Percentiles rank a stretch among this genome's conserved stretches.
phyloP scores from a whole-genome alignment of 2,888 invertebrate genomes.

The Melanargia galathea region DNA sequence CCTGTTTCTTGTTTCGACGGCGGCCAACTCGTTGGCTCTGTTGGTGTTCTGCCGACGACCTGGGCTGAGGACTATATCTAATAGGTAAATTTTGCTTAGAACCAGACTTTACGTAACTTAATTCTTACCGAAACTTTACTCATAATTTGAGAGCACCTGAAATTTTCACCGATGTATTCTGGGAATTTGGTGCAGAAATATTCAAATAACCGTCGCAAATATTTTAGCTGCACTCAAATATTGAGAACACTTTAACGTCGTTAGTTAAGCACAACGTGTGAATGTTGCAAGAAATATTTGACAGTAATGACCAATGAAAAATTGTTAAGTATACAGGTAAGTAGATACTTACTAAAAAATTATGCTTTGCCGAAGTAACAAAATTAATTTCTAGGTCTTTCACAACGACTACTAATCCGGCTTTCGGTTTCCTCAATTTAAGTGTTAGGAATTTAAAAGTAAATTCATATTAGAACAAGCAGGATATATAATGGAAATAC shows the following conservation, averaged over 20 bases:
- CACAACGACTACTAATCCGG: not conserved
- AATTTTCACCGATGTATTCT: not conserved
- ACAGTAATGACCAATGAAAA: not conserved
- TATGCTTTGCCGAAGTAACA: not conserved
- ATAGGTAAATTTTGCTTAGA: slow-evolving; percentile 82
- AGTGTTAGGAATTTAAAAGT: not conserved
- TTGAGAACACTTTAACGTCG: not conserved
- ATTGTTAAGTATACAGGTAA: not conserved
- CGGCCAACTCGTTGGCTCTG: slow-evolving; percentile 87
- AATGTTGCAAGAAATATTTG: not conserved
- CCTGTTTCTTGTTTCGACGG: slow-evolving; percentile 85
- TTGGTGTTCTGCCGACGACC: slow-evolving; percentile 88
- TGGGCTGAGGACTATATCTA: slow-evolving; percentile 88
- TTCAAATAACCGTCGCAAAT: not conserved
- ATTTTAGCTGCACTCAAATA: not conserved
- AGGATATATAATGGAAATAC: slow-evolving; percentile 12
- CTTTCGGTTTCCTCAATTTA: slow-evolving; percentile 4
- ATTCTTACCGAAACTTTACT: not conserved
- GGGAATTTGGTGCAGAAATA: not conserved
- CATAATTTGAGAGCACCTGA: not conserved
- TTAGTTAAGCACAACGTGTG: not conserved
- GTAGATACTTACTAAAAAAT: not conserved
- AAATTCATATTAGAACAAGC: slow-evolving; percentile 11
- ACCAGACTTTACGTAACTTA: not conserved
- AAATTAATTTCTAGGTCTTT: not conserved